Percentiles rank a stretch among this genome's conserved stretches.
phyloP scores from a whole-genome alignment of 35 echinoderm and acorn worm genomes.

The Diadema setosum region DNA sequence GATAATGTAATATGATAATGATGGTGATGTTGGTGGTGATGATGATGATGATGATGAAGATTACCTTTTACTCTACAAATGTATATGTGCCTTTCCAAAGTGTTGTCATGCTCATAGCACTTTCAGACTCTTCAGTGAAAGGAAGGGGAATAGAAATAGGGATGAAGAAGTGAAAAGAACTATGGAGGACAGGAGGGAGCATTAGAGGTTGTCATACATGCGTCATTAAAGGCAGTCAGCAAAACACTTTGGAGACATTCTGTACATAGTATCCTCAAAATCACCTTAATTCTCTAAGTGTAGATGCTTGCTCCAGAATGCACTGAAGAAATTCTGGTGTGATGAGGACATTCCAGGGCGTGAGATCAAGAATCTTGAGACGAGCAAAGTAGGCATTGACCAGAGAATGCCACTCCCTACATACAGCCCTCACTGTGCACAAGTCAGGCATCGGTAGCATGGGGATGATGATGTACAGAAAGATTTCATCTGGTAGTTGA shows the following conservation, averaged over 20 bases:
- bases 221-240: no score
- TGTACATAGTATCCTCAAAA: neutral
- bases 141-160: no score
- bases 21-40: no score
- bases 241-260: neutral
- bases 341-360: conserved; percentile 73
- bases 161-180: no score
- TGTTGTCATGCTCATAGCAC: no score
- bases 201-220: no score
- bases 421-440: conserved; percentile 40
- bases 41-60: no score
- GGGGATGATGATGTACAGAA: conserved; percentile 69
- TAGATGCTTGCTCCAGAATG: conserved; percentile 44
- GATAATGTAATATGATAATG: no score
- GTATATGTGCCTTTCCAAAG: no score
- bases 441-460: conserved; percentile 57
- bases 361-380: conserved; percentile 69
- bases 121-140: no score
- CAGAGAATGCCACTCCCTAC: conserved; percentile 47
- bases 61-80: no score
- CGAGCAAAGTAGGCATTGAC: conserved; percentile 51
- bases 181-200: no score
- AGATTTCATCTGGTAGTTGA: conserved; percentile 77
- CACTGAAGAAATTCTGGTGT: conserved; percentile 55
- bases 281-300: conserved; percentile 67